phyloP scores from a whole-genome alignment of 2,888 invertebrate genomes.

The Neria commutata region DNA sequence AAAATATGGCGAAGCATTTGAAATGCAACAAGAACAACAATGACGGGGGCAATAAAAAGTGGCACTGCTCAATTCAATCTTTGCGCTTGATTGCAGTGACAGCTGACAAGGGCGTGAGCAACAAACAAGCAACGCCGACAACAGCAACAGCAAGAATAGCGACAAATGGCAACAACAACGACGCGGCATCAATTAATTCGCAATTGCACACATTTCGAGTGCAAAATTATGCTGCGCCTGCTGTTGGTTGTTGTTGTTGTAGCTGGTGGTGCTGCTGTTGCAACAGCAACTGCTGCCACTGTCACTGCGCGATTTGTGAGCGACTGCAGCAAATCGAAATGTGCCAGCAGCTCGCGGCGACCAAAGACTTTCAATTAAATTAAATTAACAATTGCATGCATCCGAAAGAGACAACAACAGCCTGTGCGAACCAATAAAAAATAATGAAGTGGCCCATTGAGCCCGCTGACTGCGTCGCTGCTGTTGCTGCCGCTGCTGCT shows the following conservation, averaged over 20 bases:
- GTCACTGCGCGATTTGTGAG: constrained; percentile 30
- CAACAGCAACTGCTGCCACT: background rate
- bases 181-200: constrained; percentile 51
- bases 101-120: constrained; percentile 50
- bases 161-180: constrained; percentile 36
- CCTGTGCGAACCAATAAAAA: background rate
- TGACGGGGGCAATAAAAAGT: constrained; percentile 28
- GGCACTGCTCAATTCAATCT: constrained; percentile 45
- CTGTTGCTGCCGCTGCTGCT: too few relatives aligned
- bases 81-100: constrained; percentile 39
- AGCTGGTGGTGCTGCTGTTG: constrained; percentile 14
- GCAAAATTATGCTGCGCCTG: constrained; percentile 19
- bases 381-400: background rate
- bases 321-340: background rate
- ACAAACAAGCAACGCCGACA: constrained; percentile 10
- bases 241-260: constrained; percentile 3
- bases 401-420: background rate
- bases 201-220: constrained; percentile 51
- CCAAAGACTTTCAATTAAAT: background rate
- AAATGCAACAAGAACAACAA: constrained; percentile 30
- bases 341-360: background rate
- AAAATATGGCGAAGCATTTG: constrained; percentile 23
- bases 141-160: constrained; percentile 22
- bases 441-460: background rate
- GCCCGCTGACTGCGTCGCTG: too few relatives aligned